Percentiles rank a stretch among this genome's conserved stretches.
phyloP scores from a whole-genome alignment of 2,888 invertebrate species.

The Pterobdella sp. region DNA sequence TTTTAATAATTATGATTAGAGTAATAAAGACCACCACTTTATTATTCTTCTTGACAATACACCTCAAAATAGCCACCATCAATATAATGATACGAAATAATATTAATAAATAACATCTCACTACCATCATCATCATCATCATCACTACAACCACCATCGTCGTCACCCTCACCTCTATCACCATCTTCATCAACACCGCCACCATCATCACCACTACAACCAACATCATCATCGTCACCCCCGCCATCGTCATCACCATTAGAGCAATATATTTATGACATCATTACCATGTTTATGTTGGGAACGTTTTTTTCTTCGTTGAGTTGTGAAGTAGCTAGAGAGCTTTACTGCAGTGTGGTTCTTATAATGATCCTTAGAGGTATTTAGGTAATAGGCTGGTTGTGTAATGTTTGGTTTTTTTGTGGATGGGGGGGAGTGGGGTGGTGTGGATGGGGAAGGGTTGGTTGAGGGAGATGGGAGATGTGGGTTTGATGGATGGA shows the following conservation, averaged over 20 bases:
- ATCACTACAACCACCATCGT: neutral
- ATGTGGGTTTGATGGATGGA: neutral
- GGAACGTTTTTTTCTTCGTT: neutral
- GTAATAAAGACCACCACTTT: too few species aligned
- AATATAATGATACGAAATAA: slow-evolving; percentile 7
- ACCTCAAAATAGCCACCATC: too few species aligned
- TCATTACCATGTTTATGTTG: neutral
- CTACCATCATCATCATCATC: slow-evolving; percentile 18
- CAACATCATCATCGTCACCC: slow-evolving; percentile 1
- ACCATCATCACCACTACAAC: slow-evolving; percentile 12
- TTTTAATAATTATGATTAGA: too few species aligned
- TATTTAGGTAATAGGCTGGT: too few species aligned
- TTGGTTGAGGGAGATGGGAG: neutral
- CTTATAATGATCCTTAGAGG: too few species aligned
- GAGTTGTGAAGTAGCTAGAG: neutral
- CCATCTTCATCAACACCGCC: slow-evolving; percentile 1
- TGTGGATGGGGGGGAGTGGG: neutral
- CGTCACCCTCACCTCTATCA: neutral
- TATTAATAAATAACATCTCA: slow-evolving; percentile 13
- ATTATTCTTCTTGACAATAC: too few species aligned
- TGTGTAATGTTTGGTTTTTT: too few species aligned
- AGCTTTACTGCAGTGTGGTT: too few species aligned
- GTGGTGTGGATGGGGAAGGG: neutral
- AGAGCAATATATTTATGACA: neutral
- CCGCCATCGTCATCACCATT: slow-evolving; percentile 3